phyloP scores from a whole-genome alignment of 2,797 vertebrate genomes.

The Helostoma temminkii region DNA sequence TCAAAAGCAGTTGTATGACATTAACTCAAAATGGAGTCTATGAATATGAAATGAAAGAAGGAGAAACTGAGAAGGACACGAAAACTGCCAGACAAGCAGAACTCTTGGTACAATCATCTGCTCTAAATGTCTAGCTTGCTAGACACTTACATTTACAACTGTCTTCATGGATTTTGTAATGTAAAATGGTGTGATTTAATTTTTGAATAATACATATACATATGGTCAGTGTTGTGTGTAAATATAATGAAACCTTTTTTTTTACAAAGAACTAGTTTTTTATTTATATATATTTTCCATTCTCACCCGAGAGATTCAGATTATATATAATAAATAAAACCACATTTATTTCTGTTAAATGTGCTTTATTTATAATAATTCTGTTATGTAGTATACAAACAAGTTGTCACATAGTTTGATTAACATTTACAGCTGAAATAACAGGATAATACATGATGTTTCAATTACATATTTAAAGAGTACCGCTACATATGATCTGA shows the following conservation, averaged over 20 bases:
- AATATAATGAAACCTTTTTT: conserved; percentile 25
- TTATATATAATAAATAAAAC: conserved; percentile 53
- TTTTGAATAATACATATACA: neutral
- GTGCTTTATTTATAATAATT: conserved; percentile 57
- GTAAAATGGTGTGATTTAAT: conserved; percentile 47
- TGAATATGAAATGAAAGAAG: conserved; percentile 15
- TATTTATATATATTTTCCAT: conserved; percentile 55
- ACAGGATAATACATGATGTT: conserved; percentile 23
- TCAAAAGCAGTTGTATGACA: neutral
- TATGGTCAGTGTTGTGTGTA: conserved; percentile 36
- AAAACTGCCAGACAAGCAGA: neutral
- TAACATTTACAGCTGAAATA: conserved; percentile 43
- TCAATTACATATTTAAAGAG: conserved; percentile 2
- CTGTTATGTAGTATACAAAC: conserved; percentile 10
- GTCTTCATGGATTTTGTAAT: conserved; percentile 21
- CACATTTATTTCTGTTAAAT: conserved; percentile 40
- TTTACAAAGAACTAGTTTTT: conserved; percentile 22
- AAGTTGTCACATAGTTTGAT: conserved; percentile 12
- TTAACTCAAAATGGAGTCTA: neutral
- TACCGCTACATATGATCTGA: conserved; percentile 70
- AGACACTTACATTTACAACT: neutral
- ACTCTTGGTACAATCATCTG: conserved; percentile 5
- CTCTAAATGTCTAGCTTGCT: neutral
- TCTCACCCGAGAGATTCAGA: conserved; percentile 28
- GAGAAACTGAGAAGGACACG: neutral